Evolutionary conservation across 2,797 vertebrate genomes (phyloP).

Genomic region (Ceryle rudis): DNA sequence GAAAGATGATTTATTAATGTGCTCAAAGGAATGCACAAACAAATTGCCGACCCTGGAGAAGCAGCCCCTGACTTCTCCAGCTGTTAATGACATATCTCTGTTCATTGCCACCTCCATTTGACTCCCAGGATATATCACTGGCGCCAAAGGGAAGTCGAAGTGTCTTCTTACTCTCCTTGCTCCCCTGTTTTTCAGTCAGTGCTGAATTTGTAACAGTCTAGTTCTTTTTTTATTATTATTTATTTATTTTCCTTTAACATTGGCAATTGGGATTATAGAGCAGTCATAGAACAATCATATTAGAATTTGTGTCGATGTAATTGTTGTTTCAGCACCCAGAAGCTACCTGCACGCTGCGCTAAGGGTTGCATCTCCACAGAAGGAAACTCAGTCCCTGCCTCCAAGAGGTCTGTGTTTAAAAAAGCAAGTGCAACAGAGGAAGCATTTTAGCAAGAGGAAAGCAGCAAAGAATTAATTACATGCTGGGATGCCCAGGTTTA

Average conservation of each 20-base stretch:
- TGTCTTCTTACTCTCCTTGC: neutral
- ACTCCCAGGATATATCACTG: neutral
- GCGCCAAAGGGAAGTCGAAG: neutral
- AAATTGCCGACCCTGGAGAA: neutral
- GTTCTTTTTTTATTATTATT: no score
- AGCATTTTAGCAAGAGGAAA: neutral
- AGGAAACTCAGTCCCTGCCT: neutral
- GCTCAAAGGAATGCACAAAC: neutral
- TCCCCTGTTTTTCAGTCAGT: neutral
- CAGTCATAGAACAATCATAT: neutral
- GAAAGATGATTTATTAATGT: neutral
- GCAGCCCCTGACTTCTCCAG: neutral
- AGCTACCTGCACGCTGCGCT: neutral
- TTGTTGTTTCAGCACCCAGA: neutral
- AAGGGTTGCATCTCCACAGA: neutral
- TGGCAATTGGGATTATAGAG: neutral
- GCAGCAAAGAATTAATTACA: neutral
- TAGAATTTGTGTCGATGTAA: neutral
- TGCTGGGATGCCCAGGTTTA: neutral
- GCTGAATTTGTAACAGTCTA: neutral
- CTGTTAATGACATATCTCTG: neutral
- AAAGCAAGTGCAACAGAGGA: neutral
- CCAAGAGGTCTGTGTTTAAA: neutral
- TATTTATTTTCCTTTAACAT: no score
- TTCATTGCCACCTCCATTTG: neutral